Evolutionary conservation across 2,113 vertebrate species (phyloP).

Genomic region (Pontoporia blainvillei): DNA sequence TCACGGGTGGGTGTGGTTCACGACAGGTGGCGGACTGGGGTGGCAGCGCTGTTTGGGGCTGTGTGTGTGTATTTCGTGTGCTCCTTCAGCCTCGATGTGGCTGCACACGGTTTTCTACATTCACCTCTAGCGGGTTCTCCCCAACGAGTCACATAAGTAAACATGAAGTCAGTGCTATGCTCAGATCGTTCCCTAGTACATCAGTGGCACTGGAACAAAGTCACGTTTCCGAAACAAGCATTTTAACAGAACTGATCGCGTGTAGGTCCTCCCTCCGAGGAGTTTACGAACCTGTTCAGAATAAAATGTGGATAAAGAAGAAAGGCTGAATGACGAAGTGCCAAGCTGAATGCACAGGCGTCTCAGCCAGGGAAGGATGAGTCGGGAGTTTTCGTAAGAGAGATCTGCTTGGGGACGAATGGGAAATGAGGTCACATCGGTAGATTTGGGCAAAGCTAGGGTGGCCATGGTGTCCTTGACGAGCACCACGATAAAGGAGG

Average conservation of each 20-base stretch:
- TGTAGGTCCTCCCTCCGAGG: too few relatives aligned
- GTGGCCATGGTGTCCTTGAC: fast-evolving
- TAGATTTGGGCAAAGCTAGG: neutral
- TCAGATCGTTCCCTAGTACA: neutral
- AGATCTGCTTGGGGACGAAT: too few relatives aligned
- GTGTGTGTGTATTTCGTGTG: fast-evolving
- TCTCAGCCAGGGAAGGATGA: too few relatives aligned
- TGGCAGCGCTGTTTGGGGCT: too few relatives aligned
- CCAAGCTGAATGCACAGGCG: neutral
- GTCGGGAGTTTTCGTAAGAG: neutral
- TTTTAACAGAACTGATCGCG: neutral
- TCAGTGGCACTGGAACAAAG: neutral
- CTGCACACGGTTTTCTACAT: fast-evolving
- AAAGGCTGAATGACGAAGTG: neutral
- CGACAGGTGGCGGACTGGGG: fast-evolving
- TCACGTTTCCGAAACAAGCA: neutral
- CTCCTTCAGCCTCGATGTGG: fast-evolving
- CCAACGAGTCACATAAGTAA: neutral
- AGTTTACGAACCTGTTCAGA: neutral
- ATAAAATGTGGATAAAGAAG: neutral
- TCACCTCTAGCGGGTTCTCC: fast-evolving
- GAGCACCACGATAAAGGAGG: fast-evolving
- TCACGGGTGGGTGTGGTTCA: fast-evolving
- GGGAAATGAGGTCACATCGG: neutral
- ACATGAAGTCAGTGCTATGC: neutral